These are phyloP conservation scores for Laothoe populi DNA, from an alignment of 2,888 invertebrate genomes.

Conservation along the genomic window DNA sequence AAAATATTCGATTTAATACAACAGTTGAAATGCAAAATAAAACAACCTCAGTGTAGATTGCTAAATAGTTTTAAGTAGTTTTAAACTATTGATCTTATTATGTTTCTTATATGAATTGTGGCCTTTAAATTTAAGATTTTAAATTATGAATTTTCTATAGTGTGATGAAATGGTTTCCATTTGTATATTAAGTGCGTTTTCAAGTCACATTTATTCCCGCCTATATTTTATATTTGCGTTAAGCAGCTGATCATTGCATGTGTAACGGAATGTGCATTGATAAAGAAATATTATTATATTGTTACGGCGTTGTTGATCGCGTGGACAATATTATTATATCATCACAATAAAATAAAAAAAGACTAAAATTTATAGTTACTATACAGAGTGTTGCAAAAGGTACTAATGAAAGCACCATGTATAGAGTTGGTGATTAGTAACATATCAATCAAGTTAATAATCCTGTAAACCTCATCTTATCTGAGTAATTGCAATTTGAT, in stretches of 20 bases:
- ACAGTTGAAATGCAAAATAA: constrained; percentile 94
- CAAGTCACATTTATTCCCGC: constrained; percentile 41
- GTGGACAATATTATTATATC: neutral
- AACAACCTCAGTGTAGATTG: constrained; percentile 87
- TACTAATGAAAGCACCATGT: too few relatives aligned
- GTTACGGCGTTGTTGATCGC: neutral
- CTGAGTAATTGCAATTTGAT: too few relatives aligned
- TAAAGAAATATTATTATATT: constrained; percentile 2
- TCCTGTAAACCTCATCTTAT: too few relatives aligned
- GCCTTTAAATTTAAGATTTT: constrained; percentile 34
- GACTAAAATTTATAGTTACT: too few relatives aligned
- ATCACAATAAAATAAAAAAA: too few relatives aligned
- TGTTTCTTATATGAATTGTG: constrained; percentile 31
- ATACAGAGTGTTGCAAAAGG: too few relatives aligned
- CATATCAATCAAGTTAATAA: too few relatives aligned
- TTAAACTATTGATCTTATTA: constrained; percentile 14
- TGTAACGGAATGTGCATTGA: neutral
- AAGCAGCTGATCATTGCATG: constrained; percentile 20
- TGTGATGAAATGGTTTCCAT: constrained; percentile 34
- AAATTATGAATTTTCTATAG: constrained; percentile 30
- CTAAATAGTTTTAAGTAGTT: constrained; percentile 50
- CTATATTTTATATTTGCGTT: constrained; percentile 38
- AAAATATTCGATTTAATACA: constrained; percentile 97
- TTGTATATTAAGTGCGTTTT: constrained; percentile 18
- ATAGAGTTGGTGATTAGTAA: too few relatives aligned